Conservation (phyloP, 2,888 invertebrate genomes). For the Noctuana brunneofusca region DNA sequence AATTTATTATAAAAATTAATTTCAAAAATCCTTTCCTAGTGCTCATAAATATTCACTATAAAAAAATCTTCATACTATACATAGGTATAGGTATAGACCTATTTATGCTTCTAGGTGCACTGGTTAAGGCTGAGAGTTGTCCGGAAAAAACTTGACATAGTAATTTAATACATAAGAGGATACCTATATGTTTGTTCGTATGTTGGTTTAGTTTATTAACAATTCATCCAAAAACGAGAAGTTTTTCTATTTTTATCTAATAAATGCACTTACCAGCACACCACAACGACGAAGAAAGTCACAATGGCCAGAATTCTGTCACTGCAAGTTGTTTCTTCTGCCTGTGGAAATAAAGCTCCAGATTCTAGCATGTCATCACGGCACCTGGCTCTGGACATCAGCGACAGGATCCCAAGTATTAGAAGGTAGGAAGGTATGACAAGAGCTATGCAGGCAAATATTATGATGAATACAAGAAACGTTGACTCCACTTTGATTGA, state of each 20-base stretch:
- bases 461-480: conserved; percentile 84
- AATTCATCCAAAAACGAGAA: no score
- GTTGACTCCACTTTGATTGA: conserved; percentile 88
- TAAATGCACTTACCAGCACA: conserved; percentile 68
- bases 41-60: no score
- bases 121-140: no score
- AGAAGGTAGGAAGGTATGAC: conserved; percentile 83
- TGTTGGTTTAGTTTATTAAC: no score
- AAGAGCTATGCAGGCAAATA: conserved; percentile 85
- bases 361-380: conserved; percentile 66
- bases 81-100: no score
- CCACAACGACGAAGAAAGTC: conserved; percentile 65
- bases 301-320: conserved; percentile 65
- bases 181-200: no score
- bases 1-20: no score
- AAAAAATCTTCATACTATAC: no score
- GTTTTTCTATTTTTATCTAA: background rate
- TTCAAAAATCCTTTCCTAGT: no score
- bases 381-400: conserved; percentile 64
- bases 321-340: conserved; percentile 65
- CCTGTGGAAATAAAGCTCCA: conserved; percentile 67
- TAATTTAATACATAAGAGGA: no score
- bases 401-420: conserved; percentile 80
- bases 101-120: no score
- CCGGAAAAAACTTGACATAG: no score